Evolutionary conservation across 2,113 vertebrate genomes (phyloP).

Genomic region (Tretioscincus oriximinensis): DNA sequence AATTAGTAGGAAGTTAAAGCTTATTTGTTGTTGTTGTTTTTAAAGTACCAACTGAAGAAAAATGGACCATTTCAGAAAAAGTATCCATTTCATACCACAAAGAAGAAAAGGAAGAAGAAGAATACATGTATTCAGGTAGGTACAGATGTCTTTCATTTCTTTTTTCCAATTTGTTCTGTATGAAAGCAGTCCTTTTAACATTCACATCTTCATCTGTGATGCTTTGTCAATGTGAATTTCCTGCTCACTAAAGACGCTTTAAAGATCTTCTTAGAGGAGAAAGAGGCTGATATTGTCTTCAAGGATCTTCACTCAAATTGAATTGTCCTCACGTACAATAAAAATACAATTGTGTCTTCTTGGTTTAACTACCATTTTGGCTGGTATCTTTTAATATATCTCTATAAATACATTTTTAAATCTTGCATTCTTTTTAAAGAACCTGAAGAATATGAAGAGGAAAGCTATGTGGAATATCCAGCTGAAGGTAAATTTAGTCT

Average conservation of each 20-base stretch:
- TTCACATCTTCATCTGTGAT: background rate
- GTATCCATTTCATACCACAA: constrained; percentile 76
- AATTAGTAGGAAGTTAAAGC: constrained; percentile 45
- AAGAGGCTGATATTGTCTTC: background rate
- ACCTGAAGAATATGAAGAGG: constrained; percentile 65
- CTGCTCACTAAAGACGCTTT: background rate
- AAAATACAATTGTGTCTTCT: constrained; percentile 35
- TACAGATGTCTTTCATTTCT: constrained; percentile 30
- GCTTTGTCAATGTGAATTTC: background rate
- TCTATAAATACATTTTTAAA: constrained; percentile 32
- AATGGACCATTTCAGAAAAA: constrained; percentile 79
- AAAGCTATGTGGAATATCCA: constrained; percentile 68
- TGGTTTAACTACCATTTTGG: constrained; percentile 44
- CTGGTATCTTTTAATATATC: constrained; percentile 37
- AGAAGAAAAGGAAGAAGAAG: constrained; percentile 78
- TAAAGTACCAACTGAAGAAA: constrained; percentile 78
- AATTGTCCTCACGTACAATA: background rate
- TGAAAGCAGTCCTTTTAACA: constrained; percentile 47
- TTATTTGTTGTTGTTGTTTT: constrained; percentile 65
- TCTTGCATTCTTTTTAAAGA: constrained; percentile 71
- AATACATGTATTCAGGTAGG: constrained; percentile 78
- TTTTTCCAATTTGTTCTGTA: constrained; percentile 31
- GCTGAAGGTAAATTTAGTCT: constrained; percentile 64
- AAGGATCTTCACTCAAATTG: background rate
- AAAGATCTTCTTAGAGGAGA: background rate